Evolutionary conservation across 1,140 invertebrate genomes (phyloP).

Genomic region (Trichogramma pretiosum): DNA sequence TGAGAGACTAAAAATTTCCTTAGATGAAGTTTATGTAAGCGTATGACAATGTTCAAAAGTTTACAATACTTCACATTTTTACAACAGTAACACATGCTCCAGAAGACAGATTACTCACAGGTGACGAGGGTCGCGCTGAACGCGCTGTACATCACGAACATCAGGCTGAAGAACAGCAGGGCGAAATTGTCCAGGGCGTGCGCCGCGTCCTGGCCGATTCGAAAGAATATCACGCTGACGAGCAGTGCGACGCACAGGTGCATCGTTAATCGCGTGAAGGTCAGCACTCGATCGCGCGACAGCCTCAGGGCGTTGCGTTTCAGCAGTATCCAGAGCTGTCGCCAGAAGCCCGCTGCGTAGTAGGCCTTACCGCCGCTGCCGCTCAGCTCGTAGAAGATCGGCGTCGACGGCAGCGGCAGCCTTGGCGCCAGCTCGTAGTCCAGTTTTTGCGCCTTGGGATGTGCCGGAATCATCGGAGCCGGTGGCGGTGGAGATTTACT

Average conservation of each 20-base stretch:
- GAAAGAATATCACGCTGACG: constrained; percentile 69
- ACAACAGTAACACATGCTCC: too few relatives aligned
- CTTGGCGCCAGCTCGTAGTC: constrained; percentile 4
- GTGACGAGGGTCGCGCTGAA: constrained; percentile 78
- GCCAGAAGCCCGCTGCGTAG: constrained; percentile 48
- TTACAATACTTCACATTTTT: too few relatives aligned
- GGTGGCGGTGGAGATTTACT: background rate
- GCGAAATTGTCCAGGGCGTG: constrained; percentile 68
- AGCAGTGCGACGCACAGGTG: constrained; percentile 69
- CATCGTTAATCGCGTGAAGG: constrained; percentile 64
- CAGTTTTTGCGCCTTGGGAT: constrained; percentile 15
- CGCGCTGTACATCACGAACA: constrained; percentile 81
- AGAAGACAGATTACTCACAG: constrained; percentile 74
- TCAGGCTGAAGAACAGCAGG: constrained; percentile 70
- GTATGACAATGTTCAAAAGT: too few relatives aligned
- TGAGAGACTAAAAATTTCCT: too few relatives aligned
- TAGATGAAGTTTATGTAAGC: too few relatives aligned
- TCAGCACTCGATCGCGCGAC: constrained; percentile 48
- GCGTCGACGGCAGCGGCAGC: constrained; percentile 11
- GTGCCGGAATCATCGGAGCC: background rate
- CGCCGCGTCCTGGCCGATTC: constrained; percentile 69
- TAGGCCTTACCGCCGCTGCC: constrained; percentile 22
- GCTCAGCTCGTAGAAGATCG: constrained; percentile 18
- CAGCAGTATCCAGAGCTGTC: constrained; percentile 51
- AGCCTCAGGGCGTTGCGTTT: constrained; percentile 48